Base-by-base conservation (phyloP, 2,113 vertebrate genomes). In the Trogon surrucura region DNA sequence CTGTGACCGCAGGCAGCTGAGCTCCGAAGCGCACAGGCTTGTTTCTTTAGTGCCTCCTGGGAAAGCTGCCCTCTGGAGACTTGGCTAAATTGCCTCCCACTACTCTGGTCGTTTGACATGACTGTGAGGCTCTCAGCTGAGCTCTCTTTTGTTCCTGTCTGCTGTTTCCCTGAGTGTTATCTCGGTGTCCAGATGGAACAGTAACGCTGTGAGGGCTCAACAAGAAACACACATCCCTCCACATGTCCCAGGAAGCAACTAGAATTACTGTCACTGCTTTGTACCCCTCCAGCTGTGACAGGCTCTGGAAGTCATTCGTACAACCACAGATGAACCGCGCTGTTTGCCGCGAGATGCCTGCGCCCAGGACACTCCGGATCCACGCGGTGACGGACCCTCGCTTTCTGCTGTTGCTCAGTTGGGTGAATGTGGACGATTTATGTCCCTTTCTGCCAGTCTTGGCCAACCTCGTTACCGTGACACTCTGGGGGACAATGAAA, bases 1-100 rank as follows among this genome's bases (percentile, higher is more conserved):
- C 1, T 30, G 48, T 2, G 2, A 70, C 41, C 1, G 10, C 2
- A 8, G 19, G 19, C 1, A 17, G 5, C 21, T 82, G 70, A 17
- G 4, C 19, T 56, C 38, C 16, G 21, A 56, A 84, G 11, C 16
- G 29, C 34, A 16, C 6, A 19, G 16, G 25, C 1, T 34, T 66
- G 15, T 21, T 71, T 44, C 27, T 57, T 64, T 34, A 70, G 79
- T n/a, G 44, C 13, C 45, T 60, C 41, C 51, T n/a, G n/a, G 12
- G 57, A 44, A 22, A 77, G 30, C 57, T 77, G 53, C 34, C 32
- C 38, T 72, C 44, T 3, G 7, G 72, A 64, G 73, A 22, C 17
- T 27, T 41, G 45, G 36, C 51, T 38, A 14, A 27, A 34, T 32
- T 38, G 22, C 19, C 15, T 38, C n/a, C 30, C 23, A 9, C n/a